phyloP scores from a whole-genome alignment of 2,797 vertebrate genomes.

The Falco peregrinus region DNA sequence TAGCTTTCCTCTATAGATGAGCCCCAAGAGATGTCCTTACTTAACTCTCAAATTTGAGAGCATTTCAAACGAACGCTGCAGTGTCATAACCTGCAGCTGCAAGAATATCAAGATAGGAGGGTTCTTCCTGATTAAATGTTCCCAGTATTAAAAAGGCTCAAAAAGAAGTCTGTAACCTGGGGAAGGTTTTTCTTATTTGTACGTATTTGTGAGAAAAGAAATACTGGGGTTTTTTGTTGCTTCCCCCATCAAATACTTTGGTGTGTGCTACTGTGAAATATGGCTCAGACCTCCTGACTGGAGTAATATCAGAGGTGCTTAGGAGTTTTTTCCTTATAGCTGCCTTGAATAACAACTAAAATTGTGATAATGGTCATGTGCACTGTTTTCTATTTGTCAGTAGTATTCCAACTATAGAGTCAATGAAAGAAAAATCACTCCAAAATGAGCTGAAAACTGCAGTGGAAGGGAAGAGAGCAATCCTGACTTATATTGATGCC shows the following conservation, averaged over 20 bases:
- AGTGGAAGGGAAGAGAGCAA: not conserved
- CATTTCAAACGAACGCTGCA: not conserved
- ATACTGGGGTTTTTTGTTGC: not conserved
- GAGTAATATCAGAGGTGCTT: not conserved
- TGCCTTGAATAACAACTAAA: not conserved
- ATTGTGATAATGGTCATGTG: not conserved
- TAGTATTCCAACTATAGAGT: not conserved
- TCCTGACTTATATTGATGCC: not conserved
- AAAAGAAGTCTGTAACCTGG: not conserved
- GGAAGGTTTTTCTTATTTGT: not conserved
- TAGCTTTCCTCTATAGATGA: not conserved
- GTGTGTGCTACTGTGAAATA: not conserved
- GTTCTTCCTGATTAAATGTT: not conserved
- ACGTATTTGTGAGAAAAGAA: not conserved
- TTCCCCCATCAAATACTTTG: not conserved
- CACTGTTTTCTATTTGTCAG: not conserved
- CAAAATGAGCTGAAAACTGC: not conserved
- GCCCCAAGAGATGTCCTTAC: not conserved
- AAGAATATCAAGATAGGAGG: not conserved
- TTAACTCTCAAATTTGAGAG: conserved; percentile 11
- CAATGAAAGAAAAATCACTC: not conserved
- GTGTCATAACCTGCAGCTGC: not conserved
- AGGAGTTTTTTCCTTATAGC: not conserved
- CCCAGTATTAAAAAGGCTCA: not conserved
- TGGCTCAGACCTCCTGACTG: not conserved